Base-by-base conservation (phyloP, 2,113 vertebrate genomes). In the Halcyon malimbica region DNA sequence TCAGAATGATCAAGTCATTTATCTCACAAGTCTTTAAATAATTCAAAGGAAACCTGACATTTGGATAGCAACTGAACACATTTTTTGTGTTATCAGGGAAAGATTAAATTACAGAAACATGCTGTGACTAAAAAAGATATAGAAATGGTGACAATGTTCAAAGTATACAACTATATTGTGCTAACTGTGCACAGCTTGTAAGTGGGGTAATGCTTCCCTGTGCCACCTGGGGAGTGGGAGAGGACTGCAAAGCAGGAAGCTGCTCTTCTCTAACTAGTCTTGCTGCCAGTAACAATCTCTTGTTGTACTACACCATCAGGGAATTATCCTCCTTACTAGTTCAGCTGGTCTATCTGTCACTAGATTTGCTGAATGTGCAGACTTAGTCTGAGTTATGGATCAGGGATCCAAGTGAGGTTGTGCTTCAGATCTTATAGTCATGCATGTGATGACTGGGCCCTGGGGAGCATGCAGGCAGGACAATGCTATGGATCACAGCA, bases 51-150 rank as follows among this genome's bases (percentile, higher is more conserved):
- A 94, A 75, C 19, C 20, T 78, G 76, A 82, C 69, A 78, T 94
- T 91, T 87, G 20, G 65, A 51, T 68, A 71, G 69, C 28, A 91
- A 75, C 42, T 19, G 68, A 94, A 71, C 76, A 84, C 29, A 51
- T 73, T 90, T 93, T 93, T 90, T 86, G 24, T 62, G 54, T 86
- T 90, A 87, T 87, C 59, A 63, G 64, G 64, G 79, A 89, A 89
- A 89, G n/a, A 94, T 68, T 92, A 92, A 94, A 87, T 91, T 94
- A 89, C 75, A 95, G 76, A 87, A 87, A 78, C 83, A 77, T 51
- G 35, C 64, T 78, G 79, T 81, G 83, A 77, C 33, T 75, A 91
- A 84, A 94, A 89, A 51, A 92, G 60, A 42, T 94, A 28, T 37
- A 78, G 39, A 64, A 75, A 68, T n/a, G 7, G 46, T 68, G 68